Conservation (phyloP, 2,797 vertebrate genomes). For the Agapornis canus region DNA sequence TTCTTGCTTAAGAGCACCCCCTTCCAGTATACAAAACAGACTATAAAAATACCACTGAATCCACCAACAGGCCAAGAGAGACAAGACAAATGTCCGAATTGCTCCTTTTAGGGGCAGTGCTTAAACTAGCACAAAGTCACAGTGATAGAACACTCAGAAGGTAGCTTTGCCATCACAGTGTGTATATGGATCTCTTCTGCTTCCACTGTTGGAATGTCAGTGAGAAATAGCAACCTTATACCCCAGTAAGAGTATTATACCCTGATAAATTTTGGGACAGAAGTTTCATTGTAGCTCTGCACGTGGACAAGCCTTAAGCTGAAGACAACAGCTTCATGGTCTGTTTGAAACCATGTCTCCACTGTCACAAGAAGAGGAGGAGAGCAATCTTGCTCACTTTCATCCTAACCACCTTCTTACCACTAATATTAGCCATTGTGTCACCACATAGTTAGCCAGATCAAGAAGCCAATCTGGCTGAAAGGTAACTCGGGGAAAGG, state of each 20-base stretch:
- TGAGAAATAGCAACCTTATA: not conserved
- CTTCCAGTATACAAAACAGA: not conserved
- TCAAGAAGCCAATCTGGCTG: not conserved
- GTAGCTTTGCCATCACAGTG: not conserved
- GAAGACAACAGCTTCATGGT: not conserved
- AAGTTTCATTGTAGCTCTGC: not conserved
- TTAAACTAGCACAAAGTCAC: not conserved
- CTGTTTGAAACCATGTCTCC: not conserved
- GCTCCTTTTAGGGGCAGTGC: not conserved
- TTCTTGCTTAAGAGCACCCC: not conserved
- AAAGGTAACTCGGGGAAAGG: not conserved
- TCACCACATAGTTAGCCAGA: not conserved
- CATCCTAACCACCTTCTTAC: not conserved
- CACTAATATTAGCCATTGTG: not conserved
- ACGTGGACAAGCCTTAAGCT: not conserved
- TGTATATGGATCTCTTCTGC: rapidly evolving
- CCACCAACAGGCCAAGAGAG: not conserved
- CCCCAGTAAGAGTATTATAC: not conserved
- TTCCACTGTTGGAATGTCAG: not conserved
- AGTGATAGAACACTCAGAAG: not conserved
- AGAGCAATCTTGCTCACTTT: rapidly evolving
- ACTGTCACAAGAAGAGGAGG: not conserved
- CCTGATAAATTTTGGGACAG: not conserved
- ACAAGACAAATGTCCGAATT: rapidly evolving
- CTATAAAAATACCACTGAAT: not conserved